Percentiles rank a stretch among this genome's conserved stretches.
Conservation (phyloP, 2,113 vertebrate genomes). For the Manacus vitellinus region DNA sequence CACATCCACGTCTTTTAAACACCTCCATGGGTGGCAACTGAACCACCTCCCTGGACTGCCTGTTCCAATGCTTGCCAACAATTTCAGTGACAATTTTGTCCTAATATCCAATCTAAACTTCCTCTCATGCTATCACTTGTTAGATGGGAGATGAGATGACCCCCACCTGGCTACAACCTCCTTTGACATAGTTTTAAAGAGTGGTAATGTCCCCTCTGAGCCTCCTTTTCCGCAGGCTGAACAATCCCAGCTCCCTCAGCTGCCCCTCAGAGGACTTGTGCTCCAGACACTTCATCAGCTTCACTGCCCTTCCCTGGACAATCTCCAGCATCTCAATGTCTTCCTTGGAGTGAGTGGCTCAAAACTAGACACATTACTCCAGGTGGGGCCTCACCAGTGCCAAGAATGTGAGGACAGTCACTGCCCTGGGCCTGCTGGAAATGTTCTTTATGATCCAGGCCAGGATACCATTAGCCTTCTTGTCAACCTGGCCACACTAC, state of each 20-base stretch:
- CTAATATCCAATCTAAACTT: background rate
- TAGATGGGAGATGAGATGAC: background rate
- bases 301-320: background rate
- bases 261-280: rapidly evolving
- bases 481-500: background rate
- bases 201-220: rapidly evolving
- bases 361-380: rapidly evolving
- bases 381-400: background rate
- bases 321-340: rapidly evolving
- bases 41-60: background rate
- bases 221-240: background rate
- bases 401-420: too few relatives aligned
- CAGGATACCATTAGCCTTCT: background rate
- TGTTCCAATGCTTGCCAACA: background rate
- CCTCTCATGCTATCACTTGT: rapidly evolving
- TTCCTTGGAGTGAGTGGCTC: background rate
- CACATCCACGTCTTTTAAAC: background rate
- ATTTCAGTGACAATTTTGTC: background rate
- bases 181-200: background rate
- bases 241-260: background rate
- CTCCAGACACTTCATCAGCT: background rate
- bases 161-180: background rate
- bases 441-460: background rate
- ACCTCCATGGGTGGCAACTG: background rate
- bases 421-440: background rate